phyloP scores from a whole-genome alignment of 2,113 vertebrate genomes.

The Agelaius phoeniceus region DNA sequence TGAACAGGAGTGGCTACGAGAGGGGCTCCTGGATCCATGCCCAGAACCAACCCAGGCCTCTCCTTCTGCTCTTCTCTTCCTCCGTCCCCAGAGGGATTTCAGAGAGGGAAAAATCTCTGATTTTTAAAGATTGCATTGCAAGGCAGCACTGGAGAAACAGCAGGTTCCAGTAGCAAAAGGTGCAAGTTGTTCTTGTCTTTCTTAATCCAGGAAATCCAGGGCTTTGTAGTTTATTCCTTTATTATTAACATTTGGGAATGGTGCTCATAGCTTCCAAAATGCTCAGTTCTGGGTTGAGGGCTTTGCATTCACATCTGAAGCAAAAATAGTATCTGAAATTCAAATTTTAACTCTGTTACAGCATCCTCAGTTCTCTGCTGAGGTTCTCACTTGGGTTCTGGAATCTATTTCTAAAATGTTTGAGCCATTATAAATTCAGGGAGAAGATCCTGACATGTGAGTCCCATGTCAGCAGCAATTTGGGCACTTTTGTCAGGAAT shows the following conservation, averaged over 20 bases:
- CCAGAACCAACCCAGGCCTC: background rate
- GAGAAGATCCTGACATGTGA: background rate
- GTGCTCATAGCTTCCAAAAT: background rate
- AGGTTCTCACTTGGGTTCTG: background rate
- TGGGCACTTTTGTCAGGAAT: background rate
- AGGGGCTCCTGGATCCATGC: background rate
- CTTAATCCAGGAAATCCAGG: background rate
- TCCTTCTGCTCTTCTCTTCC: background rate
- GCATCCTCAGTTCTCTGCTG: accelerated
- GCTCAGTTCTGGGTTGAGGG: background rate
- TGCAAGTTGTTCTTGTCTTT: background rate
- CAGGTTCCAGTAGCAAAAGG: background rate
- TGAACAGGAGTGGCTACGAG: accelerated
- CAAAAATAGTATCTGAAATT: background rate
- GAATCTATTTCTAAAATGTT: background rate
- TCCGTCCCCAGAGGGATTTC: background rate
- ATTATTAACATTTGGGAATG: background rate
- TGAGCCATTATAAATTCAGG: background rate
- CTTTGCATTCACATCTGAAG: background rate
- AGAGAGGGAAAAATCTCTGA: background rate
- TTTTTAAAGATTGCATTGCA: background rate
- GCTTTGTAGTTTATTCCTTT: background rate
- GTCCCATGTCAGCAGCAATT: background rate
- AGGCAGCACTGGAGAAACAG: background rate
- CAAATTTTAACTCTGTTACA: background rate